These are phyloP conservation scores for Clanis bilineata DNA, from an alignment of 2,888 invertebrate genomes.

Conservation along the genomic window DNA sequence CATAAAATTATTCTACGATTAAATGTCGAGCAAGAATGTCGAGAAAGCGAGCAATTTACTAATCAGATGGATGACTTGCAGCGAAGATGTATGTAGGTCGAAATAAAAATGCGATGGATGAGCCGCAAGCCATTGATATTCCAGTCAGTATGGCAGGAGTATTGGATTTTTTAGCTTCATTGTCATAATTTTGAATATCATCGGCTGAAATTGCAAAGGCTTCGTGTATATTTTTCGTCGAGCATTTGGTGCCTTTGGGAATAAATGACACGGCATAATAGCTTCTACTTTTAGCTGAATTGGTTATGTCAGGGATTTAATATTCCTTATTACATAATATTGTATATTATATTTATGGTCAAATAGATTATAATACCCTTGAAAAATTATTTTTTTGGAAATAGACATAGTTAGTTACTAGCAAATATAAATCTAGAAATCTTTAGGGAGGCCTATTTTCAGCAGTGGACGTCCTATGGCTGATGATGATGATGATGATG, in stretches of 20 bases:
- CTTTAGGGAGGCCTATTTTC: too few species aligned
- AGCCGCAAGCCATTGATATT: background rate
- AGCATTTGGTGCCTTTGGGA: background rate
- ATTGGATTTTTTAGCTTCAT: background rate
- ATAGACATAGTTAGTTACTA: too few species aligned
- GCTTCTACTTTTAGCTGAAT: background rate
- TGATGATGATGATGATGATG: too few species aligned
- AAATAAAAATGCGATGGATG: background rate
- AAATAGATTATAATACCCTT: too few species aligned
- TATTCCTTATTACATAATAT: background rate
- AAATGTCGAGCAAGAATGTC: conserved; percentile 21
- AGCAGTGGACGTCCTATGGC: too few species aligned
- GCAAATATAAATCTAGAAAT: too few species aligned
- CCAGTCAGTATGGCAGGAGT: background rate
- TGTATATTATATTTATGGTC: too few species aligned
- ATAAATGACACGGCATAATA: background rate
- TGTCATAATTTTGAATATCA: background rate
- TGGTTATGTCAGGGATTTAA: background rate
- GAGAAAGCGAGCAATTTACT: conserved; percentile 33
- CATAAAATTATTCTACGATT: conserved; percentile 34
- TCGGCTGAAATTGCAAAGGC: background rate
- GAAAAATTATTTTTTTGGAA: too few species aligned
- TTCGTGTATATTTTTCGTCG: background rate
- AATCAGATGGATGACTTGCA: conserved; percentile 36
- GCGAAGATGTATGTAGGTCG: conserved; percentile 16